These are phyloP conservation scores for Centroberyx gerrardi DNA, from an alignment of 2,797 vertebrate species.

Conservation along the genomic window DNA sequence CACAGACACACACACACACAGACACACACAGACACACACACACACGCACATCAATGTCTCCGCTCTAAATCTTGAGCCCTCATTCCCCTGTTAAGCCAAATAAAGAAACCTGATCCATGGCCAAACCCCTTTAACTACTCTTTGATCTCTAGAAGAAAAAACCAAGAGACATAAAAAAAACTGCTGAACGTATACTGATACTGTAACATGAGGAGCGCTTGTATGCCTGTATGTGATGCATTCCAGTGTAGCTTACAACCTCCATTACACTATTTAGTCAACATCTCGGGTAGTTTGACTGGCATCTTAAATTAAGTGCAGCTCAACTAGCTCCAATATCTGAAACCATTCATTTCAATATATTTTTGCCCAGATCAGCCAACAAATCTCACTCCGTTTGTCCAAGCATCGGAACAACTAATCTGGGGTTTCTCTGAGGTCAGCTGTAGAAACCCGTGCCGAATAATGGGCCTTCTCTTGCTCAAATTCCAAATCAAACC, in stretches of 20 bases:
- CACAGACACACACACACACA: too few relatives aligned
- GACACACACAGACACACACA: background rate
- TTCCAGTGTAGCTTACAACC: background rate
- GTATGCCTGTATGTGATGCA: too few relatives aligned
- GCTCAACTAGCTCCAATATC: background rate
- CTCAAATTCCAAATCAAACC: constrained; percentile 9
- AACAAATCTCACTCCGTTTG: constrained; percentile 10
- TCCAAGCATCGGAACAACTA: background rate
- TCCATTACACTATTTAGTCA: background rate
- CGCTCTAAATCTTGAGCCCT: too few relatives aligned
- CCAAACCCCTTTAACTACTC: too few relatives aligned
- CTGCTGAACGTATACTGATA: too few relatives aligned
- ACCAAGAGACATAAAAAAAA: too few relatives aligned
- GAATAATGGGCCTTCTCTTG: background rate
- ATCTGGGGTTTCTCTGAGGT: constrained; percentile 1
- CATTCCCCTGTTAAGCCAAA: too few relatives aligned
- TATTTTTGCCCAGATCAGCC: background rate
- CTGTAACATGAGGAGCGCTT: too few relatives aligned
- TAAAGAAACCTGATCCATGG: too few relatives aligned
- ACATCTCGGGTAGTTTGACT: background rate
- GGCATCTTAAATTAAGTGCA: background rate
- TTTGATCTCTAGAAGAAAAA: too few relatives aligned
- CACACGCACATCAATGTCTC: too few relatives aligned
- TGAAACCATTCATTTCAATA: background rate
- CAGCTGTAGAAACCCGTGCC: background rate